Conservation (phyloP, 2,113 vertebrate genomes). For the Brachirus orientalis region DNA sequence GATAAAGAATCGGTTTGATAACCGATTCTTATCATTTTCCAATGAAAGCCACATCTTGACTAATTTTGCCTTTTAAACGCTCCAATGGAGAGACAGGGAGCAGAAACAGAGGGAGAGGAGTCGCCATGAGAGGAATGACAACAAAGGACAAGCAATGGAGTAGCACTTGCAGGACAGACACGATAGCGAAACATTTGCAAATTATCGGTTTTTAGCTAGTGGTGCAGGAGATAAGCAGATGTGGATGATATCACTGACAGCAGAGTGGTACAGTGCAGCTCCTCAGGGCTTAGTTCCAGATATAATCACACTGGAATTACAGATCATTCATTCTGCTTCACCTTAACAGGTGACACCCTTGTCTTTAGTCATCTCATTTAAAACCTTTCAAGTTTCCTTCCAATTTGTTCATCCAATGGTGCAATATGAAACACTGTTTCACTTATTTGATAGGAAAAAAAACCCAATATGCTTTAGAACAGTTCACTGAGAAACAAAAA, state of each 20-base stretch:
- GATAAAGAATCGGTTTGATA: too few relatives aligned
- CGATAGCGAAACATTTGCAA: slow-evolving; percentile 55
- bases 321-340: slow-evolving; percentile 44
- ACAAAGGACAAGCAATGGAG: slow-evolving; percentile 44
- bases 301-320: slow-evolving; percentile 64
- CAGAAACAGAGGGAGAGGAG: slow-evolving; percentile 4
- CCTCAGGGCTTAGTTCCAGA: slow-evolving; percentile 48
- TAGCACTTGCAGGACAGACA: slow-evolving; percentile 46
- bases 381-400: slow-evolving; percentile 30
- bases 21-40: slow-evolving; percentile 12
- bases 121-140: slow-evolving; percentile 41
- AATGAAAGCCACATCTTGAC: slow-evolving; percentile 23
- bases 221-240: slow-evolving; percentile 50
- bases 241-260: slow-evolving; percentile 56
- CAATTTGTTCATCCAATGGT: slow-evolving; percentile 20
- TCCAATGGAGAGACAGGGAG: too few relatives aligned
- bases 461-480: slow-evolving; percentile 40
- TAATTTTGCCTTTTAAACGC: slow-evolving; percentile 16
- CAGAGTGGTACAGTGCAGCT: slow-evolving; percentile 33
- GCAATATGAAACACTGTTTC: background rate
- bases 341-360: slow-evolving; percentile 47
- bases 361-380: slow-evolving; percentile 32
- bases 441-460: slow-evolving; percentile 41
- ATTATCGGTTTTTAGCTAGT: slow-evolving; percentile 61
- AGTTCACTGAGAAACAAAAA: background rate